A percentile compares a stretch with the other conserved stretches of the same genome.
Conservation (phyloP, 2,888 invertebrate genomes). For the Drosophila tripunctata region DNA sequence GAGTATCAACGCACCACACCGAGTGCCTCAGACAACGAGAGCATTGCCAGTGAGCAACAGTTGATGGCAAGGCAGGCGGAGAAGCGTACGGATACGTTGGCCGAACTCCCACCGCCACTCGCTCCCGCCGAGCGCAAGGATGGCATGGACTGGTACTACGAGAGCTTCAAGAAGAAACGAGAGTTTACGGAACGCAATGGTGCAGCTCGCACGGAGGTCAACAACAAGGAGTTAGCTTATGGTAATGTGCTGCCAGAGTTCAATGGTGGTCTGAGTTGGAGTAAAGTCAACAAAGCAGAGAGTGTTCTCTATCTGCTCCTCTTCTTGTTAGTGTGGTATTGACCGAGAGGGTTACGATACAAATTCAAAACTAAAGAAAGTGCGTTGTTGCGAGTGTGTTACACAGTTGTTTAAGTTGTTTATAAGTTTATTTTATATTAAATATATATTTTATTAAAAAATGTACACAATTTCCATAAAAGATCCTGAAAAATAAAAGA, state of each 20-base stretch:
- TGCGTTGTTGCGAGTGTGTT: slow-evolving; percentile 45
- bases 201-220: slow-evolving; percentile 29
- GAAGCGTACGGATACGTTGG: slow-evolving; percentile 52
- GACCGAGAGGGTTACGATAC: slow-evolving; percentile 3
- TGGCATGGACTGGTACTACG: slow-evolving; percentile 93
- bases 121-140: slow-evolving; percentile 85
- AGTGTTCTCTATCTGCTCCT: slow-evolving; percentile 17
- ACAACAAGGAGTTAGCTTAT: slow-evolving; percentile 46
- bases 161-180: slow-evolving; percentile 87
- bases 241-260: slow-evolving; percentile 20
- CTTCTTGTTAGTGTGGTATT: slow-evolving; percentile 45
- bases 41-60: slow-evolving; percentile 58
- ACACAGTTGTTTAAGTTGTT: slow-evolving; percentile 48
- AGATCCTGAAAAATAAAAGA: slow-evolving; percentile 17
- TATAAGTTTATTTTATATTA: slow-evolving; percentile 57
- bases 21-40: slow-evolving; percentile 59
- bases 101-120: slow-evolving; percentile 78
- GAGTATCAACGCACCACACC: slow-evolving; percentile 83
- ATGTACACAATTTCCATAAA: not conserved
- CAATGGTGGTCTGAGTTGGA: slow-evolving; percentile 19
- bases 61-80: slow-evolving; percentile 68
- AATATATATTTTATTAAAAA: slow-evolving; percentile 18
- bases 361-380: not conserved
- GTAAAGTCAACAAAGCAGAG: not conserved
- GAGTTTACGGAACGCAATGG: slow-evolving; percentile 51